These are phyloP conservation scores for Ochotona curzoniae DNA, from an alignment of 2,113 vertebrate genomes.

Conservation along the genomic window DNA sequence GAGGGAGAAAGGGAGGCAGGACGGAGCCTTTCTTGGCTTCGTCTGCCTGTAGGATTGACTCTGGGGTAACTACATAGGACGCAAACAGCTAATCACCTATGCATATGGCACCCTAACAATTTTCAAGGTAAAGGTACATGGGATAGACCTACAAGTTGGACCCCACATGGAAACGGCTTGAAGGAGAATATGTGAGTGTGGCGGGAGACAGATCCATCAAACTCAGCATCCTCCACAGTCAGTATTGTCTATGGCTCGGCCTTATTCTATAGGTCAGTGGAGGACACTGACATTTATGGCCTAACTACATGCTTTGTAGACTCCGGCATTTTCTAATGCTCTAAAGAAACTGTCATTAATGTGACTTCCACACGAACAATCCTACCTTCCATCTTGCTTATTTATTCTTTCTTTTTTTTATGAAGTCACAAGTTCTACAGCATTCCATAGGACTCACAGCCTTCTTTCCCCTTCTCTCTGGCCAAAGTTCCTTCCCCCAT, in stretches of 20 bases:
- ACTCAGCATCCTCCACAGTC: not conserved
- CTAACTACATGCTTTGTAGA: not conserved
- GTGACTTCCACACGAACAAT: not conserved
- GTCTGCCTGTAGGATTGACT: not conserved
- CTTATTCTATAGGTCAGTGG: not conserved
- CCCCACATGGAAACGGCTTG: not conserved
- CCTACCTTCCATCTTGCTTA: not conserved
- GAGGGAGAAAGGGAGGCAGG: no score
- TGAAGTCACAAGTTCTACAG: not conserved
- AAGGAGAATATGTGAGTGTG: not conserved
- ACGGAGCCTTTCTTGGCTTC: no score
- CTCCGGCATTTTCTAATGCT: not conserved
- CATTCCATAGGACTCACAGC: not conserved
- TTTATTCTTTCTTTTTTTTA: not conserved
- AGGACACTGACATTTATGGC: not conserved
- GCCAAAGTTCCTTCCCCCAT: not conserved
- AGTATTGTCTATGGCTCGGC: not conserved
- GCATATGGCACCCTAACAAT: not conserved
- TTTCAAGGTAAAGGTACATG: conserved; percentile 8
- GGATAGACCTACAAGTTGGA: conserved; percentile 28
- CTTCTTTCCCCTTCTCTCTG: not conserved
- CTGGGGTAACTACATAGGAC: not conserved
- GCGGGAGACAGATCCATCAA: not conserved
- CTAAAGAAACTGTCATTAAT: not conserved
- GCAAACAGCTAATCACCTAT: not conserved